These are phyloP conservation scores for Mastomys coucha DNA, from an alignment of 2,113 vertebrate species.

Conservation along the genomic window DNA sequence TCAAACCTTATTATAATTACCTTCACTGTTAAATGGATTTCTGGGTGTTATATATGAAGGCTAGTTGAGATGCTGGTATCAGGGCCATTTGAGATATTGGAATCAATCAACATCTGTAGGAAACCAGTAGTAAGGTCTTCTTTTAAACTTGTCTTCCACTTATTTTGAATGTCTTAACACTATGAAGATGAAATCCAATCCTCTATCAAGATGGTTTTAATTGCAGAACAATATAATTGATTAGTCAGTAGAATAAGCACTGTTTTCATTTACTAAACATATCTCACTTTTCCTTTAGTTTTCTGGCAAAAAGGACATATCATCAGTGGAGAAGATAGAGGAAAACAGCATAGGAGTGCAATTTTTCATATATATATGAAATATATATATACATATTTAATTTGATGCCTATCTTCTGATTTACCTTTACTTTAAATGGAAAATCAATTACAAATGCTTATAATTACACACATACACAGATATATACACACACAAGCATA, in stretches of 20 bases:
- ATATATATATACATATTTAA: no score
- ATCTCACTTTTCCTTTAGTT: not conserved
- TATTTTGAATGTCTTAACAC: not conserved
- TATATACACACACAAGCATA: not conserved
- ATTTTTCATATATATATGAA: not conserved
- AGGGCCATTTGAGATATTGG: not conserved
- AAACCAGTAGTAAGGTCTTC: not conserved
- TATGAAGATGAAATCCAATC: not conserved
- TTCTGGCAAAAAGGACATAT: not conserved
- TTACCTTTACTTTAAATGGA: not conserved
- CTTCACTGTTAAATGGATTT: not conserved
- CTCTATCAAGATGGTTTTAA: not conserved
- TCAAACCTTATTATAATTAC: not conserved
- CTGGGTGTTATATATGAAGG: not conserved
- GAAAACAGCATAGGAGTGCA: not conserved
- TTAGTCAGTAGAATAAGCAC: not conserved
- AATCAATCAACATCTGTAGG: not conserved
- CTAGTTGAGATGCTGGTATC: not conserved
- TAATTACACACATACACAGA: not conserved
- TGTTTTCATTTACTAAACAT: not conserved
- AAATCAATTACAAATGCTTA: not conserved
- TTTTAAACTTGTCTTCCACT: fast-evolving
- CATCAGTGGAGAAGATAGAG: no score
- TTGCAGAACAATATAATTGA: not conserved
- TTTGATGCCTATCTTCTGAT: not conserved